These are phyloP conservation scores for Chionoecetes opilio DNA, from an alignment of 1,140 invertebrate species.

Conservation along the genomic window DNA sequence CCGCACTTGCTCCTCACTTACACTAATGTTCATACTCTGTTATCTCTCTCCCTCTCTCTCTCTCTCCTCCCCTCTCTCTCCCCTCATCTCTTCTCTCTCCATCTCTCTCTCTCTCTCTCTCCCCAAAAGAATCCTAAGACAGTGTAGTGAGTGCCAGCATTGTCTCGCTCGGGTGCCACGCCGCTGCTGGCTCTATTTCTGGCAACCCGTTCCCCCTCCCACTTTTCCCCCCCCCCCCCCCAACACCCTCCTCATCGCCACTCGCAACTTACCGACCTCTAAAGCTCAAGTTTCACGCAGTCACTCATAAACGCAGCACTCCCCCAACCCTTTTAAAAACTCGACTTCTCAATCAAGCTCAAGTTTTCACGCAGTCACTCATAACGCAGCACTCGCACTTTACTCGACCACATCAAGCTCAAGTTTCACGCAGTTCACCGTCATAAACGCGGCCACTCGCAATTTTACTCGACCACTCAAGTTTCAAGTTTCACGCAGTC, in stretches of 20 bases:
- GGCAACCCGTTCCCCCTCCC: not conserved
- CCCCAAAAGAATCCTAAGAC: not conserved
- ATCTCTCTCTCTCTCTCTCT: not conserved
- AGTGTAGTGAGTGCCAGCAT: not conserved
- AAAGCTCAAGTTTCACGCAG: no score
- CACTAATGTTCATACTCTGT: not conserved
- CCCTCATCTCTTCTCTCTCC: no score
- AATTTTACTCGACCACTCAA: not conserved
- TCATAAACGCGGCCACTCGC: no score
- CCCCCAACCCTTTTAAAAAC: no score
- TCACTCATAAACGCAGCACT: no score
- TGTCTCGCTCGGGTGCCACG: not conserved
- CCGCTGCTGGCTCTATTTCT: not conserved
- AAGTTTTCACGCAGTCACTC: no score
- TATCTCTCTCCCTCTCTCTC: not conserved
- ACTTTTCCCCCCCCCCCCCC: no score
- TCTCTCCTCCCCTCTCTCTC: not conserved
- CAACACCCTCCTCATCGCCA: not conserved
- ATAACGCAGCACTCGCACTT: no score
- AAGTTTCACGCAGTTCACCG: no score
- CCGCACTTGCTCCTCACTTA: not conserved
- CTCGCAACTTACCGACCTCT: no score
- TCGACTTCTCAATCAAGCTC: no score
- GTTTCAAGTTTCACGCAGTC: not conserved
- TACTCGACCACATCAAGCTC: no score